These are phyloP conservation scores for Opisthocomus hoazin DNA, from an alignment of 2,113 vertebrate genomes.

Conservation along the genomic window DNA sequence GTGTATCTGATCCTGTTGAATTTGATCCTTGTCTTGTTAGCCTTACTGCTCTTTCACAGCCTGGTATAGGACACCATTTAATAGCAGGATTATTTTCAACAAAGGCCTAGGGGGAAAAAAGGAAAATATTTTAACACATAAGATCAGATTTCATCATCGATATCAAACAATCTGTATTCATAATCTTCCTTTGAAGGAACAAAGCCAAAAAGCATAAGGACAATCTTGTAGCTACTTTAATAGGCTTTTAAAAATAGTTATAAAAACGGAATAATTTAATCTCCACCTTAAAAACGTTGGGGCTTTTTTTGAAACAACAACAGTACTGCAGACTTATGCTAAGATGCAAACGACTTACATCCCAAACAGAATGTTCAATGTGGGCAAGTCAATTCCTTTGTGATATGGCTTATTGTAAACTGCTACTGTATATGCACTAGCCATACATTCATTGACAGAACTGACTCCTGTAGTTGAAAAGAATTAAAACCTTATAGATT, in stretches of 20 bases:
- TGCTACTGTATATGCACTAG: not conserved
- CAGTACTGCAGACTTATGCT: not conserved
- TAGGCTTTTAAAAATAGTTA: not conserved
- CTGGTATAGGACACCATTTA: conserved; percentile 93
- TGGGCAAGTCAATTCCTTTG: not conserved
- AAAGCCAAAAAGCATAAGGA: not conserved
- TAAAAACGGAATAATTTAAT: not conserved
- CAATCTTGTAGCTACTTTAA: not conserved
- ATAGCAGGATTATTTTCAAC: conserved; percentile 99
- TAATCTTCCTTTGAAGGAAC: not conserved
- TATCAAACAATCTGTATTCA: not conserved
- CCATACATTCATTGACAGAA: not conserved
- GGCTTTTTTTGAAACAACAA: not conserved
- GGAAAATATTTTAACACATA: not conserved
- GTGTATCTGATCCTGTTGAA: conserved; percentile 80
- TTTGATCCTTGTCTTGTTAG: conserved; percentile 86
- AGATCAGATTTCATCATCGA: not conserved
- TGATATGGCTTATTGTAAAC: not conserved
- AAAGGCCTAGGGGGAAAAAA: conserved; percentile 82
- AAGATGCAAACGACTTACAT: not conserved
- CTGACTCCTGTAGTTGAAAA: not conserved
- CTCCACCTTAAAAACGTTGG: not conserved
- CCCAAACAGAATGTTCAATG: not conserved
- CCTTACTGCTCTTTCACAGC: conserved; percentile 93
- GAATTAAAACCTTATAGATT: not conserved